Percentiles rank a stretch among this genome's conserved stretches.
Evolutionary conservation across 2,888 invertebrate species (phyloP).

Genomic region (Busseola fusca): DNA sequence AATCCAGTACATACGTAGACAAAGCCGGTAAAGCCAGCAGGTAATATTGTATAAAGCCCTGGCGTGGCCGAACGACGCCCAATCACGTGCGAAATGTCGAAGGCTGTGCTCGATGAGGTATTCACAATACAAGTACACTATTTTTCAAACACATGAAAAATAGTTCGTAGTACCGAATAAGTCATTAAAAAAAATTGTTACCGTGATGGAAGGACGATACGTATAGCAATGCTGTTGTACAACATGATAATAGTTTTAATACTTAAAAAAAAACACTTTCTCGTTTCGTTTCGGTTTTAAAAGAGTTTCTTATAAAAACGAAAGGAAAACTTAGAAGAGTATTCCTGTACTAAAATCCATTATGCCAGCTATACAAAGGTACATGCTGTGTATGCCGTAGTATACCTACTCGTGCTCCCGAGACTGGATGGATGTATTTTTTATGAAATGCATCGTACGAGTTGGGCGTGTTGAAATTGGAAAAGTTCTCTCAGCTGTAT

Average conservation of each 20-base stretch:
- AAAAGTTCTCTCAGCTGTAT: conserved; percentile 47
- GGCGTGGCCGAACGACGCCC: conserved; percentile 58
- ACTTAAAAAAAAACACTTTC: not conserved
- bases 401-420: not conserved
- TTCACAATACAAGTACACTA: conserved; percentile 22
- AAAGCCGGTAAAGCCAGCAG: conserved; percentile 47
- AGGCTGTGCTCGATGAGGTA: conserved; percentile 74
- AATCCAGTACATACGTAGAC: conserved; percentile 30
- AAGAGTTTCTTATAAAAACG: conserved; percentile 18
- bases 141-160: conserved; percentile 25
- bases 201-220: not conserved
- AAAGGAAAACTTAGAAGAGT: not conserved
- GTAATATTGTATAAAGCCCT: conserved; percentile 59
- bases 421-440: conserved; percentile 40
- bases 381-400: conserved; percentile 18
- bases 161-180: conserved; percentile 10
- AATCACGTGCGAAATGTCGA: conserved; percentile 70
- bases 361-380: not conserved
- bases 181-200: not conserved
- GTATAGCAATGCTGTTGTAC: too few species aligned
- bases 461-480: conserved; percentile 47
- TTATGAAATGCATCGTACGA: conserved; percentile 51
- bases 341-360: conserved; percentile 17
- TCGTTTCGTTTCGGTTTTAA: too few species aligned
- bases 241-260: too few species aligned